These are phyloP conservation scores for Mastomys coucha DNA, from an alignment of 2,113 vertebrate species.

Conservation along the genomic window DNA sequence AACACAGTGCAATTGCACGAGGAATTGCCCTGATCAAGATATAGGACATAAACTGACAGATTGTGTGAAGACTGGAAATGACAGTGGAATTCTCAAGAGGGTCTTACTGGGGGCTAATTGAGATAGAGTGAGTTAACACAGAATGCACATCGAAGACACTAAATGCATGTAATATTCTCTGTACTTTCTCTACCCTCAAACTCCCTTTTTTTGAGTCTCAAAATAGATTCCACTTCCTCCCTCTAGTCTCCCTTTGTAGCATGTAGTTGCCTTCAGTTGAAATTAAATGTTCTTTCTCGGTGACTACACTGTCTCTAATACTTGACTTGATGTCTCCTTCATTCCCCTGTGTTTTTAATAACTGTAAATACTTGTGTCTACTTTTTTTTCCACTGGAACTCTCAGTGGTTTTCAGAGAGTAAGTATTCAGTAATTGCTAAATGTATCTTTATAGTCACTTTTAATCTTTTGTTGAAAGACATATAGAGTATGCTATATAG, in stretches of 20 bases:
- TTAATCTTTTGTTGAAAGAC: conserved; percentile 18
- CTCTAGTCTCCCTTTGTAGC: background rate
- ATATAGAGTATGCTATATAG: background rate
- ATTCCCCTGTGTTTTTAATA: background rate
- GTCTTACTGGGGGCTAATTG: background rate
- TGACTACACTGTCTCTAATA: background rate
- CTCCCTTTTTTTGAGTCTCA: background rate
- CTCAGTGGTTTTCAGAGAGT: background rate
- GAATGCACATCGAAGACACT: background rate
- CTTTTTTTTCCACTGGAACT: background rate
- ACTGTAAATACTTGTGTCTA: background rate
- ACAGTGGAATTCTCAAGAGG: background rate
- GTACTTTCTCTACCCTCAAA: background rate
- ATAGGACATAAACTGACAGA: background rate
- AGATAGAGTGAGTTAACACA: background rate
- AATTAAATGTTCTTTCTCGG: background rate
- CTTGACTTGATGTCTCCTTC: conserved; percentile 21
- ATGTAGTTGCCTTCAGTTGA: background rate
- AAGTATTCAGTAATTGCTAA: background rate
- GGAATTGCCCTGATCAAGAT: background rate
- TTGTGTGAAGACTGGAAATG: background rate
- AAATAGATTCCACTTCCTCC: background rate
- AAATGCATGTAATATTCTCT: background rate
- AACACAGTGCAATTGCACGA: background rate
- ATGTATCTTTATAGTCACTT: background rate